A percentile compares a stretch with the other conserved stretches of the same genome.
Conservation (phyloP, 2,113 vertebrate genomes). For the Oncorhynchus keta region DNA sequence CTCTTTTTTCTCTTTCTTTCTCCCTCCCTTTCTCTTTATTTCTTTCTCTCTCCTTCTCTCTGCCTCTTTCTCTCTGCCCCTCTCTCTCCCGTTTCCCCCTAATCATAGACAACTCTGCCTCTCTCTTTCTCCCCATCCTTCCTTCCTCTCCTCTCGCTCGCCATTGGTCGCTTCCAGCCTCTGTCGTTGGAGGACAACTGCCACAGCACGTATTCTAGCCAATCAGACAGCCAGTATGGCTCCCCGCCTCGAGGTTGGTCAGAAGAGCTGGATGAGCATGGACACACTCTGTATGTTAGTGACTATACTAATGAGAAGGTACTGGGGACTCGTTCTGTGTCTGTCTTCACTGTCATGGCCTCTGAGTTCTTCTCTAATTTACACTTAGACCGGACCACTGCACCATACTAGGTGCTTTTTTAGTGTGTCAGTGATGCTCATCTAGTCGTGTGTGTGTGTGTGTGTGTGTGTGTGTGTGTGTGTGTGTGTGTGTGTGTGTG, state of each 20-base stretch:
- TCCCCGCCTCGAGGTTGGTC: constrained; percentile 93
- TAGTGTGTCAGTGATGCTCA: no score
- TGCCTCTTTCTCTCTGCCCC: background rate
- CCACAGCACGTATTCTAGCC: constrained; percentile 89
- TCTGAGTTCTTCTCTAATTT: no score
- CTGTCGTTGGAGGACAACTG: constrained; percentile 87
- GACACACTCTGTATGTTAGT: constrained; percentile 94
- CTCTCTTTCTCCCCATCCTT: constrained; percentile 61
- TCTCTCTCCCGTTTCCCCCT: background rate
- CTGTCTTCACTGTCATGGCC: background rate
- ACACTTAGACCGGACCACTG: no score
- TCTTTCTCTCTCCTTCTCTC: background rate
- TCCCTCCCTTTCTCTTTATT: constrained; percentile 10
- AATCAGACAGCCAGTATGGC: constrained; percentile 92
- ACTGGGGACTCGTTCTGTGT: constrained; percentile 46
- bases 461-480: background rate
- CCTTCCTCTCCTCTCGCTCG: constrained; percentile 56
- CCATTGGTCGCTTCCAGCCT: constrained; percentile 78
- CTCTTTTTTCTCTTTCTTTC: background rate
- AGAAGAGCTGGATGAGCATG: constrained; percentile 92
- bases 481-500: constrained; percentile 27
- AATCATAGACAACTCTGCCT: constrained; percentile 51
- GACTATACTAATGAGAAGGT: constrained; percentile 98
- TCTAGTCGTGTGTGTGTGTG: background rate
- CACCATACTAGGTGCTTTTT: no score